Evolutionary conservation across 2,113 vertebrate genomes (phyloP).

Genomic region (Oreochromis niloticus): DNA sequence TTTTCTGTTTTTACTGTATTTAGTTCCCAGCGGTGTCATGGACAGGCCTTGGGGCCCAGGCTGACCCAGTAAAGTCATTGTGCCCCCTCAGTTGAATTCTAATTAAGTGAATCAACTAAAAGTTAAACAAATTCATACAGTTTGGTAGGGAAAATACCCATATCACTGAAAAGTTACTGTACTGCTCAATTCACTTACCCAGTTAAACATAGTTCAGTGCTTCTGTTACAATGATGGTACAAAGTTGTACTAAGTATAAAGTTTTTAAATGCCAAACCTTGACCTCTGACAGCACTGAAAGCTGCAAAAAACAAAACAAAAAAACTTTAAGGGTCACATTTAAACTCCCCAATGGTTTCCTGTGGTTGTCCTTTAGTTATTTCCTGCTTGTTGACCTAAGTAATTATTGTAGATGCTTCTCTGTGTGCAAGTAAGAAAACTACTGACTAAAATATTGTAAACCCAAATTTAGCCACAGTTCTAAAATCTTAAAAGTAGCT

Average conservation of each 20-base stretch:
- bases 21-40: rapidly evolving
- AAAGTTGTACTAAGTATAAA: neutral
- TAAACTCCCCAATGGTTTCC: too few species aligned
- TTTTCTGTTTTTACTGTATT: neutral
- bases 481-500: too few species aligned
- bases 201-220: rapidly evolving
- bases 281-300: neutral
- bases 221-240: rapidly evolving
- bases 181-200: rapidly evolving
- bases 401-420: too few species aligned
- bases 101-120: neutral
- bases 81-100: neutral
- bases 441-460: too few species aligned
- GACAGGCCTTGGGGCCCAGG: too few species aligned
- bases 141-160: neutral
- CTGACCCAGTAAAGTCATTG: too few species aligned
- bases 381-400: too few species aligned
- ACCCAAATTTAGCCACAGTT: too few species aligned
- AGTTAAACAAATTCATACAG: neutral
- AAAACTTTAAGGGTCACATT: too few species aligned
- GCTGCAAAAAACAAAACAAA: rapidly evolving
- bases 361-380: too few species aligned
- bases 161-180: neutral
- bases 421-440: rapidly evolving
- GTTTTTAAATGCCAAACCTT: neutral